Conservation (phyloP, 2,888 invertebrate species). For the Melanophora roralis region DNA sequence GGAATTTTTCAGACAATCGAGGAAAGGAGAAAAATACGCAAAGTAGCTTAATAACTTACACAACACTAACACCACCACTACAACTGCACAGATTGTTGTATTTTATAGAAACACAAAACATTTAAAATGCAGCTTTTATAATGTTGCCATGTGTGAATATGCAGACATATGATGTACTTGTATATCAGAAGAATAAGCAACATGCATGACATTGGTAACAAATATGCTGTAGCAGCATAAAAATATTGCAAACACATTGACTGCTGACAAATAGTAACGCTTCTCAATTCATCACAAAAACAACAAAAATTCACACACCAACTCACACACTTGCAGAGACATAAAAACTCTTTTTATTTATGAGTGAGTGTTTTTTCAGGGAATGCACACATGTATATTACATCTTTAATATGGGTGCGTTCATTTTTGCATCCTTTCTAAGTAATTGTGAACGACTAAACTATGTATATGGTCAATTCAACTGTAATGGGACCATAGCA, state of each 20-base stretch:
- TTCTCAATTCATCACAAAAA: constrained; percentile 76
- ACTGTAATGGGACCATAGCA: no score
- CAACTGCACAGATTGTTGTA: constrained; percentile 21
- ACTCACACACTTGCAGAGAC: constrained; percentile 34
- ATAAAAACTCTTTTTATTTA: constrained; percentile 3
- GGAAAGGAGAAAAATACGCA: constrained; percentile 37
- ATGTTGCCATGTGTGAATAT: background rate
- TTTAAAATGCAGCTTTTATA: background rate
- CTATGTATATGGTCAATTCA: no score
- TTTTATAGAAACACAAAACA: constrained; percentile 9
- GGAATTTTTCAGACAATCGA: constrained; percentile 39
- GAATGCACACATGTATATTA: background rate
- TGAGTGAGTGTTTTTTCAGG: constrained; percentile 15
- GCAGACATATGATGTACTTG: background rate
- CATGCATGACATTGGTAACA: constrained; percentile 61
- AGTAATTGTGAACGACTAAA: constrained; percentile 49
- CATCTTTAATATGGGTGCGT: background rate
- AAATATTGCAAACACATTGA: constrained; percentile 76
- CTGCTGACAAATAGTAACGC: constrained; percentile 77
- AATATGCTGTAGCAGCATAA: constrained; percentile 64
- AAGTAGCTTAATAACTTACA: constrained; percentile 61
- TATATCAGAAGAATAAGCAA: constrained; percentile 35
- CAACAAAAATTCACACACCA: constrained; percentile 62
- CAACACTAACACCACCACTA: constrained; percentile 47
- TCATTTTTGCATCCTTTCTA: constrained; percentile 29